These are phyloP conservation scores for Polymixis flavicincta DNA, from an alignment of 2,888 invertebrate species.

Conservation along the genomic window DNA sequence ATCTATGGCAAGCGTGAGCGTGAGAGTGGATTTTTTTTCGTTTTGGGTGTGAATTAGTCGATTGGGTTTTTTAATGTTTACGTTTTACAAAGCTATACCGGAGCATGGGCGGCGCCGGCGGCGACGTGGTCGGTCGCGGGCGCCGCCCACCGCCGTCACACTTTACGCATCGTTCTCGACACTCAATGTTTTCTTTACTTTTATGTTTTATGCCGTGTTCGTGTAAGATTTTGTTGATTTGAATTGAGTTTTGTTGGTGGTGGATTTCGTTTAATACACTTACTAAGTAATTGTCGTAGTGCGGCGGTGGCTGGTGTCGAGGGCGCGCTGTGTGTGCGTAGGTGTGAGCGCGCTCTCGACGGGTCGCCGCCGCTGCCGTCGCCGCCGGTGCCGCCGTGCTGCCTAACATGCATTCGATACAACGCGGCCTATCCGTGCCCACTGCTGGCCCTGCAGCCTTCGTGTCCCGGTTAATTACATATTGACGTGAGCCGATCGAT, in stretches of 20 bases:
- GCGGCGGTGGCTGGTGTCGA: constrained; percentile 69
- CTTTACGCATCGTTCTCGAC: constrained; percentile 89
- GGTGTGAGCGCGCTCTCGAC: constrained; percentile 81
- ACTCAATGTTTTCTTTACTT: constrained; percentile 88
- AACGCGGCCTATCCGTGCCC: constrained; percentile 42
- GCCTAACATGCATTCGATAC: constrained; percentile 63
- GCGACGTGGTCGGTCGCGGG: constrained; percentile 74
- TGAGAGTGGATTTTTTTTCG: constrained; percentile 91
- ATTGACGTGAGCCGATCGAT: constrained; percentile 75
- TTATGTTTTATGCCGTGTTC: constrained; percentile 90
- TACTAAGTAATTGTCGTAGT: constrained; percentile 76
- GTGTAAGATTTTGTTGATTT: constrained; percentile 90
- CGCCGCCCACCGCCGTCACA: constrained; percentile 87
- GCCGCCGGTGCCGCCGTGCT: constrained; percentile 72
- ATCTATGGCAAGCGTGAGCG: constrained; percentile 91
- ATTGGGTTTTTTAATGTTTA: constrained; percentile 91
- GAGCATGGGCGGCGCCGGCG: constrained; percentile 88
- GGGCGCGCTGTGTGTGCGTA: constrained; percentile 85
- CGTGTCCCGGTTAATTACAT: constrained; percentile 72
- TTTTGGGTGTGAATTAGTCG: constrained; percentile 91
- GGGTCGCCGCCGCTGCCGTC: constrained; percentile 63
- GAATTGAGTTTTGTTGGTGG: constrained; percentile 90
- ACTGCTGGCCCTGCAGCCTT: constrained; percentile 59
- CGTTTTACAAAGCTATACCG: constrained; percentile 88
- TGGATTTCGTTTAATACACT: constrained; percentile 91